Evolutionary conservation across 1,140 invertebrate genomes (phyloP).

Genomic region (Lasioglossum albipes): DNA sequence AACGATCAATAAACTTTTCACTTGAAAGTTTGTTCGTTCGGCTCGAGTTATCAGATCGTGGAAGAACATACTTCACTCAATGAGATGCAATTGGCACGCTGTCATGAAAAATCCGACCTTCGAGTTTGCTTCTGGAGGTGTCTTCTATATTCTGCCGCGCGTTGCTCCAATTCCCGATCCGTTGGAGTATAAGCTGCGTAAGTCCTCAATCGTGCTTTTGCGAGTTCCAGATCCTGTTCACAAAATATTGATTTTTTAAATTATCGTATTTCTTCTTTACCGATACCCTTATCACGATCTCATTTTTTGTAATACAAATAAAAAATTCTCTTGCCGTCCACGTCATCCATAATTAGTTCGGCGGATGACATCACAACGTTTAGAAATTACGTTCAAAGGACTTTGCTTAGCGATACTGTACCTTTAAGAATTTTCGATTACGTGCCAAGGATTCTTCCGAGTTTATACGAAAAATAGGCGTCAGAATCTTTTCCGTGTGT

Average conservation of each 20-base stretch:
- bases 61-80: slow-evolving; percentile 35
- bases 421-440: slow-evolving; percentile 74
- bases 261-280: background rate
- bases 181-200: slow-evolving; percentile 74
- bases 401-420: slow-evolving; percentile 38
- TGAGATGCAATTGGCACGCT: background rate
- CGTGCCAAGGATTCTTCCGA: slow-evolving; percentile 60
- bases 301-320: background rate
- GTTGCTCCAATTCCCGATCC: slow-evolving; percentile 72
- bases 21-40: slow-evolving; percentile 80
- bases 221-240: slow-evolving; percentile 72
- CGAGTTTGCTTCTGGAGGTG: slow-evolving; percentile 42
- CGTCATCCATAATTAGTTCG: background rate
- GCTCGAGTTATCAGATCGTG: slow-evolving; percentile 78
- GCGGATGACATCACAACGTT: background rate
- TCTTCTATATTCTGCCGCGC: slow-evolving; percentile 64
- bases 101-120: slow-evolving; percentile 10
- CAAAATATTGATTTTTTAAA: slow-evolving; percentile 31
- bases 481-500: slow-evolving; percentile 49
- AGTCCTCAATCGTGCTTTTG: slow-evolving; percentile 74
- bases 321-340: background rate
- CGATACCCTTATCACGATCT: background rate
- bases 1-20: slow-evolving; percentile 80
- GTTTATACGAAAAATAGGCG: slow-evolving; percentile 61
- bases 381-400: slow-evolving; percentile 5